Evolutionary conservation across 2,888 invertebrate genomes (phyloP).

Genomic region (Philaethria dido): DNA sequence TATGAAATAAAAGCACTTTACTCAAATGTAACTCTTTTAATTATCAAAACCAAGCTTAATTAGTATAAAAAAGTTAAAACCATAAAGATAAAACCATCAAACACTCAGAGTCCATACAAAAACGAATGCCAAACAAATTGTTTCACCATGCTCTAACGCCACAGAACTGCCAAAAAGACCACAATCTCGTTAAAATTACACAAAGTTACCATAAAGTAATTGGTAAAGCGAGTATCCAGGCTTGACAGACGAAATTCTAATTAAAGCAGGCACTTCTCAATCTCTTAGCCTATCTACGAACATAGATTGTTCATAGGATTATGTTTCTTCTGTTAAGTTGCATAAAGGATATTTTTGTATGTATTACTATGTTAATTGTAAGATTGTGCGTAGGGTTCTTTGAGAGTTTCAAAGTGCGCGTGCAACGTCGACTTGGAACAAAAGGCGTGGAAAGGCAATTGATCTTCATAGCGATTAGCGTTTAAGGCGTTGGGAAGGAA

Average conservation of each 20-base stretch:
- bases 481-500: slow-evolving; percentile 58
- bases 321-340: slow-evolving; percentile 47
- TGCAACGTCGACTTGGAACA: slow-evolving; percentile 69
- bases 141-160: slow-evolving; percentile 36
- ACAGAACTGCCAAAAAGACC: slow-evolving; percentile 45
- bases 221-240: slow-evolving; percentile 59
- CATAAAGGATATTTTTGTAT: slow-evolving; percentile 51
- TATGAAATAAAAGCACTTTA: background rate
- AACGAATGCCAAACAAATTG: slow-evolving; percentile 26
- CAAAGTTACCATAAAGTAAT: slow-evolving; percentile 73
- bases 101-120: slow-evolving; percentile 11
- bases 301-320: slow-evolving; percentile 49
- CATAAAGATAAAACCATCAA: background rate
- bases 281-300: slow-evolving; percentile 57
- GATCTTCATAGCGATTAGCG: slow-evolving; percentile 72
- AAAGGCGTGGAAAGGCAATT: slow-evolving; percentile 70
- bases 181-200: slow-evolving; percentile 69
- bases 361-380: slow-evolving; percentile 47
- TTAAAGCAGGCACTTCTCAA: slow-evolving; percentile 66
- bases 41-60: background rate
- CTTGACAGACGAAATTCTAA: slow-evolving; percentile 65
- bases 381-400: slow-evolving; percentile 51
- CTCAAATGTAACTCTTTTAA: background rate
- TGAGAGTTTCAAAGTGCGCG: slow-evolving; percentile 62
- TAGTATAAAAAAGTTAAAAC: background rate